Conservation (phyloP, 2,113 vertebrate species). For the Colossoma macropomum region DNA sequence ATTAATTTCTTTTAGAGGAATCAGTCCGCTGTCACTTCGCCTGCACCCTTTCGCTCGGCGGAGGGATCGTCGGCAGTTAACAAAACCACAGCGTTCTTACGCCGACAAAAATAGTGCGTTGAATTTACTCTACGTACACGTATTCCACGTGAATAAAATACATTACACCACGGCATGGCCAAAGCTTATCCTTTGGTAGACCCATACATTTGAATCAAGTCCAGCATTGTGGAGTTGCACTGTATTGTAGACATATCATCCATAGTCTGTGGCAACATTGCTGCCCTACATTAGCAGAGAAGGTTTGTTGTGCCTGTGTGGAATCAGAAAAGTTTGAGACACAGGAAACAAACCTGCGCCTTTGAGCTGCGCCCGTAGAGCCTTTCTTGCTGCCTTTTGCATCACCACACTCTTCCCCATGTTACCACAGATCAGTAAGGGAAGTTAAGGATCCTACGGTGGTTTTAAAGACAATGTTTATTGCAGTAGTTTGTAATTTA, state of each 20-base stretch:
- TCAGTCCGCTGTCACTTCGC: neutral
- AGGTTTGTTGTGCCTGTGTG: neutral
- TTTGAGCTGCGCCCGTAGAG: no score
- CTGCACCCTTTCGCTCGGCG: neutral
- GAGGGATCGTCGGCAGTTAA: neutral
- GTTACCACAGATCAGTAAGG: neutral
- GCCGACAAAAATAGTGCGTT: no score
- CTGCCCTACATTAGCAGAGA: neutral
- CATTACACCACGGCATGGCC: no score
- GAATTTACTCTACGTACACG: no score
- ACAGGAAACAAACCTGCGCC: neutral
- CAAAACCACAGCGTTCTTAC: no score
- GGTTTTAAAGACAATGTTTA: neutral
- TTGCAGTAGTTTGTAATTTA: neutral
- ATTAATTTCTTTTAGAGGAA: no score
- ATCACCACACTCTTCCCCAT: neutral
- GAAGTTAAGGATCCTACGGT: neutral
- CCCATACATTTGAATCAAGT: no score
- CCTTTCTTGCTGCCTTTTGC: neutral
- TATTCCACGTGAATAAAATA: no score
- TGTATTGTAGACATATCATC: neutral
- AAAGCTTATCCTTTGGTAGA: no score
- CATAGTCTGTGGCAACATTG: neutral
- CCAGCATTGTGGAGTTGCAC: neutral
- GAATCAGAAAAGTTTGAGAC: neutral